Base-by-base conservation (phyloP, 2,113 vertebrate genomes). In the Opisthocomus hoazin region DNA sequence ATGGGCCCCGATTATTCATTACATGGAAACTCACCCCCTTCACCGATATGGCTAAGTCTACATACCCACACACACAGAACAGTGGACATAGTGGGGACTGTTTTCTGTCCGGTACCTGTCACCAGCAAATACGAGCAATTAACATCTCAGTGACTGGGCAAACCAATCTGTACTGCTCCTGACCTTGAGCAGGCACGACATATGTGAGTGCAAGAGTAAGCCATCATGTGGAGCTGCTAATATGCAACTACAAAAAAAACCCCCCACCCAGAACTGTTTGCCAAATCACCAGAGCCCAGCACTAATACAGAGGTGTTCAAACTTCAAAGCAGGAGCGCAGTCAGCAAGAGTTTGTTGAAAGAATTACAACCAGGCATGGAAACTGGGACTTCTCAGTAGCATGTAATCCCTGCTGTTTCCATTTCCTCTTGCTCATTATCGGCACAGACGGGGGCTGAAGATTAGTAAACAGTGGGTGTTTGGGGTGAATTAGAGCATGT, bases 341-440 rank as follows among this genome's bases (percentile, higher is more conserved):
- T 56, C 4, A 8, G 94, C 89, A 95, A 91, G 87, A 82, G 86
- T 90, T 94, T 93, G 93, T 87, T 93, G 90, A 96, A 94, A 96
- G 89, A 92, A 96, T 91, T 97, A 96, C 87, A 93, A 54, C 96
- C 79, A 87, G 74, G 70, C 91, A 91, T 68, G 86, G 93, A 98
- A 97, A 96, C 84, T 96, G 93, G 91, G 91, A 87, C 93, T 92
- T 87, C 78, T 92, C 77, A 78, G 69, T 77, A 94, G 91, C 91
- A 65, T 66, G 23, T 86, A 88, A 92, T 82, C 83, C 94, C 96
- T 87, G 94, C 92, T 95, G 87, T 96, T 94, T 95, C 95, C 81
- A 91, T 95, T 97, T 97, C 97, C 97, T 97, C 94, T 93, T 80
- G 87, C 74, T 97, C 93, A 97, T 91, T 94, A 95, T 96, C 91